A percentile compares a stretch with the other conserved stretches of the same genome.
These are phyloP conservation scores for Cyanocitta stelleri DNA, from an alignment of 2,113 vertebrate genomes.

Conservation along the genomic window DNA sequence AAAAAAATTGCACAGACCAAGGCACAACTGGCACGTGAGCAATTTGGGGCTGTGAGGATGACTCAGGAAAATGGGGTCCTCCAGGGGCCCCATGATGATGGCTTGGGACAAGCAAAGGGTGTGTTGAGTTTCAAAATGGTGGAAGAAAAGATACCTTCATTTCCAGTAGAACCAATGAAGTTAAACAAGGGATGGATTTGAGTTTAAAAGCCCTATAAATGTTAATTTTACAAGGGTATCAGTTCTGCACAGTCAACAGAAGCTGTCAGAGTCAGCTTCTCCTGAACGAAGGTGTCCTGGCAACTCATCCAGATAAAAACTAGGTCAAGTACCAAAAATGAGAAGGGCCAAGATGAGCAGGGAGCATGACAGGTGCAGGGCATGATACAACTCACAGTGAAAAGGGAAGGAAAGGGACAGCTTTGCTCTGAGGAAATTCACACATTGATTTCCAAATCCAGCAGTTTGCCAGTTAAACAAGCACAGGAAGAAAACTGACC, in stretches of 20 bases:
- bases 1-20: not conserved
- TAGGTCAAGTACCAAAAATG: not conserved
- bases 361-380: not conserved
- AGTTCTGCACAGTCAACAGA: not conserved
- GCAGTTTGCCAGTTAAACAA: not conserved
- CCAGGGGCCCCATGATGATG: not conserved
- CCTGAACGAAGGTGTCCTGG: not conserved
- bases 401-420: not conserved
- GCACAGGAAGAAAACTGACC: not conserved
- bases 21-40: accelerated
- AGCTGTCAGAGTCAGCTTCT: not conserved
- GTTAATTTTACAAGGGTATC: not conserved
- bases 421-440: not conserved
- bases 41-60: not conserved
- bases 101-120: not conserved
- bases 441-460: not conserved
- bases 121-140: not conserved
- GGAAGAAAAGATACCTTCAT: not conserved
- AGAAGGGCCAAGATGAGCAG: not conserved
- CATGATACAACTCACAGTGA: not conserved
- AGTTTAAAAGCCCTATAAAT: not conserved
- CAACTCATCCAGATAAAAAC: not conserved
- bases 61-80: not conserved
- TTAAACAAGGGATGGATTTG: not conserved
- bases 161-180: not conserved